Evolutionary conservation across 2,888 invertebrate species (phyloP).

Genomic region (Cacoxenus indagator): DNA sequence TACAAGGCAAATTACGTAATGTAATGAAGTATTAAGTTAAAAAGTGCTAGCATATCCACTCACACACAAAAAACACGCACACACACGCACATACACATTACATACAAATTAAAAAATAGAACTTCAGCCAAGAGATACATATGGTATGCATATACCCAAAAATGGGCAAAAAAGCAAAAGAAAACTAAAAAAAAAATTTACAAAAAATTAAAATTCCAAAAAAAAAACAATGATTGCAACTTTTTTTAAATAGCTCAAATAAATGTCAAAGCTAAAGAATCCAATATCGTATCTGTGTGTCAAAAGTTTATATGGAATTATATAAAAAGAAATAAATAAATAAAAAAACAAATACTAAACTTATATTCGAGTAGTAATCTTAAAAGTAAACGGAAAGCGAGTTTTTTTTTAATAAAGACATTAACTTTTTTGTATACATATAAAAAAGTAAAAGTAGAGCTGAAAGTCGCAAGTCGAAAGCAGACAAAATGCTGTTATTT

Average conservation of each 20-base stretch:
- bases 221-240: neutral
- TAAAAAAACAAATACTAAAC: conserved; percentile 24
- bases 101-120: conserved; percentile 35
- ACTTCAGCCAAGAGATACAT: neutral
- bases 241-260: neutral
- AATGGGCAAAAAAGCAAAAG: conserved; percentile 53
- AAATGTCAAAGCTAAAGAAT: neutral
- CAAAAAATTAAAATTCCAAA: conserved; percentile 22
- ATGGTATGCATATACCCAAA: conserved; percentile 46
- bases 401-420: conserved; percentile 9
- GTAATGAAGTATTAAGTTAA: conserved; percentile 24
- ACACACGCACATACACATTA: conserved; percentile 28
- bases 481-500: neutral
- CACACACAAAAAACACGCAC: conserved; percentile 30
- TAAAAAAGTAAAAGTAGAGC: neutral
- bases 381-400: conserved; percentile 4
- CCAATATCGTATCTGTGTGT: conserved; percentile 9
- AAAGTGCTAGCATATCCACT: conserved; percentile 46
- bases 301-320: conserved; percentile 3
- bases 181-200: conserved; percentile 18
- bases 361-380: conserved; percentile 15
- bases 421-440: conserved; percentile 14
- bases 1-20: conserved; percentile 12
- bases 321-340: conserved; percentile 19
- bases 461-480: neutral